Evolutionary conservation across 2,888 invertebrate genomes (phyloP).

Genomic region (Patella depressa): DNA sequence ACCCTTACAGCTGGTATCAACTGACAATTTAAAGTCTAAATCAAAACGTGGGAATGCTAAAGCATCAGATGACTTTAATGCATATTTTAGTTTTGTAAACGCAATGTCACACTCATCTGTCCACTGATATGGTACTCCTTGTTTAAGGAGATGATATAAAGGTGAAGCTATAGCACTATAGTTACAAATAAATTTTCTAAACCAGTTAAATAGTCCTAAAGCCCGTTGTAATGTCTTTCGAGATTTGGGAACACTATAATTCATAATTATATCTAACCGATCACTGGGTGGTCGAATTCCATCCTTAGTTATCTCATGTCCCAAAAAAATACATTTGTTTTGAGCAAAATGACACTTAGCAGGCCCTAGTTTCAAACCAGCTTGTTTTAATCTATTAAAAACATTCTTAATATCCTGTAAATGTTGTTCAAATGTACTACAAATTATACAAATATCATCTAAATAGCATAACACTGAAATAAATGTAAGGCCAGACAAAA

Average conservation of each 20-base stretch:
- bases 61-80: conserved; percentile 18
- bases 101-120: conserved; percentile 14
- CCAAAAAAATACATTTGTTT: conserved; percentile 25
- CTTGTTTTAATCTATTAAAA: conserved; percentile 19
- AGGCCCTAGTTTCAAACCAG: conserved; percentile 35
- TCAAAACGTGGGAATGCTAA: conserved; percentile 28
- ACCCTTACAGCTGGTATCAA: conserved; percentile 22
- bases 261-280: conserved; percentile 12
- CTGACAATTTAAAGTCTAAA: conserved; percentile 24
- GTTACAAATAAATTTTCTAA: conserved; percentile 31
- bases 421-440: conserved; percentile 26
- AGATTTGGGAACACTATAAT: conserved; percentile 22
- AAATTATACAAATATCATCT: conserved; percentile 35
- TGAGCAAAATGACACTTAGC: conserved; percentile 29
- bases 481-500: conserved; percentile 31
- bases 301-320: conserved; percentile 26
- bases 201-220: conserved; percentile 34
- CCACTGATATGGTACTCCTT: conserved; percentile 22
- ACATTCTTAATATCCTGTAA: conserved; percentile 27
- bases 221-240: conserved; percentile 28
- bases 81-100: conserved; percentile 16
- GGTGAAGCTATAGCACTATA: conserved; percentile 26
- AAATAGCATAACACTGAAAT: conserved; percentile 34
- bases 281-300: conserved; percentile 24
- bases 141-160: conserved; percentile 17